Conservation (phyloP, 2,888 invertebrate species). For the Ditula angustiorana region DNA sequence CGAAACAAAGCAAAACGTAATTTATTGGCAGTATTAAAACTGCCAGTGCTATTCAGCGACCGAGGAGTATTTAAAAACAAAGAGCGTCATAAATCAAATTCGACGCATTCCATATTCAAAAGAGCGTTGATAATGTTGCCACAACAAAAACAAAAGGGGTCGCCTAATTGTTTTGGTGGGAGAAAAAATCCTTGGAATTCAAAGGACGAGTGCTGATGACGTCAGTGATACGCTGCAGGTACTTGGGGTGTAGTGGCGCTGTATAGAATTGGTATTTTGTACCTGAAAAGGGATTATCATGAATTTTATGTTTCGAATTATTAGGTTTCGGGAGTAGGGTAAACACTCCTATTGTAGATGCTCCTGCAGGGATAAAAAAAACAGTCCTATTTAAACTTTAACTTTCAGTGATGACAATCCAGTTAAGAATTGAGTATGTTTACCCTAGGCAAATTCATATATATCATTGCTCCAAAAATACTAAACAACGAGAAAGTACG, state of each 20-base stretch:
- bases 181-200: slow-evolving; percentile 71
- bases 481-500: too few relatives aligned
- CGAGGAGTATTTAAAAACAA: slow-evolving; percentile 16
- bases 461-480: too few relatives aligned
- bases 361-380: too few relatives aligned
- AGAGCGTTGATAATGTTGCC: slow-evolving; percentile 40
- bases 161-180: slow-evolving; percentile 70
- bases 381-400: too few relatives aligned
- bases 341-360: too few relatives aligned
- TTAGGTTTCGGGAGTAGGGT: too few relatives aligned
- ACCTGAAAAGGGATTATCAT: background rate
- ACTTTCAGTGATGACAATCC: too few relatives aligned
- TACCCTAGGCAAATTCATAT: too few relatives aligned
- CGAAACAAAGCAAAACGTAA: background rate
- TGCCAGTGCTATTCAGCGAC: background rate
- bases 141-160: slow-evolving; percentile 69
- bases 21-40: slow-evolving; percentile 2
- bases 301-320: background rate
- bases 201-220: slow-evolving; percentile 69
- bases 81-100: slow-evolving; percentile 30
- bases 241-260: slow-evolving; percentile 55
- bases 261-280: slow-evolving; percentile 61
- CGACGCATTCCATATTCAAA: slow-evolving; percentile 42
- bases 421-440: too few relatives aligned
- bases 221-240: slow-evolving; percentile 67